Percentiles rank a stretch among this genome's conserved stretches.
phyloP scores from a whole-genome alignment of 2,888 invertebrate genomes.

The Scaptomyza tumidula region DNA sequence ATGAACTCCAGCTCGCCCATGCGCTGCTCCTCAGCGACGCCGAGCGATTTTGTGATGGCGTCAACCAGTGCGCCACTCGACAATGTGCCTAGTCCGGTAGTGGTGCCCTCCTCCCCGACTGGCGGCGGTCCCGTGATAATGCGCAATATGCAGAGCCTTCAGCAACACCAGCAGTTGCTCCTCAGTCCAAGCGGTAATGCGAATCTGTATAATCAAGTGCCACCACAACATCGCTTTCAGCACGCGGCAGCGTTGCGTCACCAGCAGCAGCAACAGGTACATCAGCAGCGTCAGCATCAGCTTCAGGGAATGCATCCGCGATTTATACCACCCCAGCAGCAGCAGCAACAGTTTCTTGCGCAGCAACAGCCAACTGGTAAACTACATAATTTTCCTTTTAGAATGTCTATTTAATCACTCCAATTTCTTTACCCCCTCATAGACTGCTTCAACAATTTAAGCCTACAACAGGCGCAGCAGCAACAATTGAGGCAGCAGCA shows the following conservation, averaged over 20 bases:
- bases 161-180: slow-evolving; percentile 67
- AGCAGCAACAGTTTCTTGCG: slow-evolving; percentile 68
- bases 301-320: slow-evolving; percentile 74
- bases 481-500: slow-evolving; percentile 77
- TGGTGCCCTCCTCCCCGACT: slow-evolving; percentile 81
- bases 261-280: slow-evolving; percentile 65
- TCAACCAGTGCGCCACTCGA: slow-evolving; percentile 44
- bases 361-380: slow-evolving; percentile 62
- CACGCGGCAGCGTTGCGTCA: slow-evolving; percentile 73
- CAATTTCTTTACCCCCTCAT: background rate
- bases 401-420: background rate
- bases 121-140: slow-evolving; percentile 58
- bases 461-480: slow-evolving; percentile 55
- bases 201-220: slow-evolving; percentile 69
- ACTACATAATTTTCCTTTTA: background rate
- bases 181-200: slow-evolving; percentile 74
- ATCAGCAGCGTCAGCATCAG: slow-evolving; percentile 73
- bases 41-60: slow-evolving; percentile 68
- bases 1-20: slow-evolving; percentile 76
- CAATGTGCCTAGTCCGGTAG: slow-evolving; percentile 57
- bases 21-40: slow-evolving; percentile 74
- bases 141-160: slow-evolving; percentile 64
- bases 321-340: slow-evolving; percentile 60
- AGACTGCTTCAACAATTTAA: slow-evolving; percentile 69
- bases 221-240: slow-evolving; percentile 61